These are phyloP conservation scores for Geophilus truncorum DNA, from an alignment of 2,888 invertebrate species.

Conservation along the genomic window DNA sequence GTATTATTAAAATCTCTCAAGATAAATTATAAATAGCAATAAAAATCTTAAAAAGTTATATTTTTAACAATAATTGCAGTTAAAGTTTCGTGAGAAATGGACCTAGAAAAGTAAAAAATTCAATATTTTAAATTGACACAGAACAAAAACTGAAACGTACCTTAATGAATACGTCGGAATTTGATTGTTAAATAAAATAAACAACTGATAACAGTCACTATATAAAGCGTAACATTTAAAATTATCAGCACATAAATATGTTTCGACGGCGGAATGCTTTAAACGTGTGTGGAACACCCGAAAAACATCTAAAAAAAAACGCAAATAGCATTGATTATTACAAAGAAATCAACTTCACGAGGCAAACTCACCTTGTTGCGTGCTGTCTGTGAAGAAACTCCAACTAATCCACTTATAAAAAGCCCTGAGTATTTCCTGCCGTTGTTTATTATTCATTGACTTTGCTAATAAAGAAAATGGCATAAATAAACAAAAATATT, in stretches of 20 bases:
- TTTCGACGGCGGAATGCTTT: conserved; percentile 54
- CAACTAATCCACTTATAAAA: neutral
- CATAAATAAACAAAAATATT: neutral
- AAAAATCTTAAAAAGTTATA: neutral
- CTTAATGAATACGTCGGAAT: conserved; percentile 73
- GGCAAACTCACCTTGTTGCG: conserved; percentile 39
- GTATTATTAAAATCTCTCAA: too few species aligned
- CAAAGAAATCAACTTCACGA: neutral
- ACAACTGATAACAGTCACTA: conserved; percentile 62
- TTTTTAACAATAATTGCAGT: neutral
- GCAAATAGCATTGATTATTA: neutral
- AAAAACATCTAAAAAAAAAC: neutral
- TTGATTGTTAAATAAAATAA: conserved; percentile 65
- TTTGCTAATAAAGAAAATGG: neutral
- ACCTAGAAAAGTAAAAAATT: neutral
- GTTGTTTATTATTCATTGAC: too few species aligned
- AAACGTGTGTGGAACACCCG: neutral
- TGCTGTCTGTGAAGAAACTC: conserved; percentile 31
- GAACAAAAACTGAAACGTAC: conserved; percentile 44
- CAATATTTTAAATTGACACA: neutral
- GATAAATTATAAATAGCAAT: too few species aligned
- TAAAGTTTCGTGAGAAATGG: neutral
- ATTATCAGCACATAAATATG: conserved; percentile 79
- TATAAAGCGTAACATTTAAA: conserved; percentile 76
- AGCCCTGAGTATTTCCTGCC: too few species aligned